Base-by-base conservation (phyloP, 1,140 invertebrate genomes). In the Pectinophora gossypiella region DNA sequence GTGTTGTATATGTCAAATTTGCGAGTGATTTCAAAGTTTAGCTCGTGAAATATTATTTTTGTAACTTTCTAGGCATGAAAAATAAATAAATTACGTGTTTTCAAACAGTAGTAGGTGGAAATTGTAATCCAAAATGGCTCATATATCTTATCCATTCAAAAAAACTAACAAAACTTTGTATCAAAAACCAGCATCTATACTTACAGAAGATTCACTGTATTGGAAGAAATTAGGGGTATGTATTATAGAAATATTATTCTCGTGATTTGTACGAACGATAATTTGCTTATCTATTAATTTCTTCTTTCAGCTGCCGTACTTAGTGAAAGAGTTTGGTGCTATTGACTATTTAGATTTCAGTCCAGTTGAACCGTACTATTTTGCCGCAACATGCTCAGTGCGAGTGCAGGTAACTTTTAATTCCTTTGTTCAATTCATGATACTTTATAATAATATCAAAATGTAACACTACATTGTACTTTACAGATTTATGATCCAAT, bases 341-440 rank as follows among this genome's bases (percentile, higher is more conserved):
- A 95, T 98, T 22, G 96, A 97, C 76, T 94, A 95, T 68, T 91
- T 99, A 47, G 94, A 98, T 76, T 97, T 98, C 76, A 96, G 95
- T 65, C 94, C 95, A 5, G 88, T 93, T 12, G 92, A 96, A 68
- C 95, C 96, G 0, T 91, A 97, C 88, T 93, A 95, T 76, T 96
- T 97, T 89, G 95, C 96, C 10, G 94, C 97, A 4, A 96, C 97
- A 42, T 97, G 94, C 81, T 97, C 96, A 0, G 94, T 96, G 6
- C 90, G 95, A 75, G 94, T 98, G 66, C 96, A 98, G 89, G 87
- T 88, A 68, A 50, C 42, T 46, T 48, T 32, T 1, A 48, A 48
- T 40, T 51, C 4, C n/a, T 10, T 1, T n/a, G 10, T 32, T 2
- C 7, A 1, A 12, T 12, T n/a, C n/a, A n/a, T 3, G 9, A 40